Evolutionary conservation across 2,113 vertebrate genomes (phyloP), one percentile per base, ranked within the genome.

Genomic region (Ploceus nigricollis): DNA sequence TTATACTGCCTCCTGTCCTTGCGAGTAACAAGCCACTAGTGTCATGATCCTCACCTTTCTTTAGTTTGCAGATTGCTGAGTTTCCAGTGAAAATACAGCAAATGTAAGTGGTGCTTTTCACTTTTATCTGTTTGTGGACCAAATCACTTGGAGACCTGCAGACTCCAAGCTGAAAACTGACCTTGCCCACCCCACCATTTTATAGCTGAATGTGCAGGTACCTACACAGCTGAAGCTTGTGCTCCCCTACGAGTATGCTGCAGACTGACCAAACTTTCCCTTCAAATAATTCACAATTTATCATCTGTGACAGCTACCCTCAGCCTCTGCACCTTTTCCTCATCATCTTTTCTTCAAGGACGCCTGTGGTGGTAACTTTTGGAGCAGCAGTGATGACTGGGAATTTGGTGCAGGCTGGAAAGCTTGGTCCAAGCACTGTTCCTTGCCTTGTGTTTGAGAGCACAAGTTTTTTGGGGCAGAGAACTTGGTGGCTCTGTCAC

Each of bases 131-230:
- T 60, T 57, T 72, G n/a, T 85, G 65, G 35, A 47, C 50, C 21
- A 63, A 37, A 19, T 79, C 14, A 28, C 19, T 18, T 48, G 30
- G 14, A 14, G 33, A 63, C 58, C 35, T 87, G 35, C 47, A 63
- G 47, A 50, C 42, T 7, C 27, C 13, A 48, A n/a, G 14, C 0
- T 83, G 45, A 48, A 94, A 91, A 73, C 37, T 58, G 33, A 63
- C 39, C 14, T 82, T 0, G 0, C 51, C 64, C 50, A 70, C 15
- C 24, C 22, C 58, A 40, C 10, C 8, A 3, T 78, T 61, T 88
- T 54, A 63, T 23, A 37, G 28, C 57, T 42, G 10, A 33, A 11
- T 12, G 7, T 50, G 48, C 33, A 51, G 33, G 8, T 42, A 40
- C 56, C 35, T 65, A 40, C 47, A 21, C 31, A 66, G 23, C 15